Evolutionary conservation across 2,113 vertebrate genomes (phyloP), one percentile per base, ranked within the genome.

Genomic region (Callorhinus ursinus): DNA sequence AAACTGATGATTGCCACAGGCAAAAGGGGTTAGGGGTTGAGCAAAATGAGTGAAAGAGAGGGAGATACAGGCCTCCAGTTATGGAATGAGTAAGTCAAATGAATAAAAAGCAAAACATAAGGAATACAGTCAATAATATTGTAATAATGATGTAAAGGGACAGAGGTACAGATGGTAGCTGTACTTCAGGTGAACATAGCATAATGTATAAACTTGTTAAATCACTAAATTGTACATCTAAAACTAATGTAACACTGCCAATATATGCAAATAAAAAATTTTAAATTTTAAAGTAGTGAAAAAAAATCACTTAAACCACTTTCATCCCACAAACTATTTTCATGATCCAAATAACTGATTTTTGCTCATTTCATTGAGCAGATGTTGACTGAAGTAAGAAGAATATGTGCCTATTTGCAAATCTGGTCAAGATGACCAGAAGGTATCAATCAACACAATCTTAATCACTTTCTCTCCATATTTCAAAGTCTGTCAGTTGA

Each of bases 351-450:
- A 79, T 72, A 94, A 94, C 65, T 65, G 28, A 12, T 79, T 88
- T 92, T 88, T 97, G 55, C 26, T 59, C 61, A 91, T 92, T 94
- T 94, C 77, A 96, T 24, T 88, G 61, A 88, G 53, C n/a, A 88
- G 69, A 65, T 92, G 79, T 77, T 84, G 92, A 92, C 4, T 88
- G 24, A 91, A 65, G 77, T 83, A 96, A 88, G n/a, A 96, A 94
- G 31, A 96, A 94, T 79, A 79, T 26, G 14, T 88, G 77, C 51
- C 24, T 88, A 16, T 69, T 92, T 88, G 24, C 31, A 83, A 94
- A 84, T 84, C 53, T 65, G 59, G 51, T 90, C 57, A 86, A 81
- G 36, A 67, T 15, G 49, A 46, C 53, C 39, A 76, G 65, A 93
- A 87, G 16, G 28, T 26, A 90, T 53, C 61, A 53, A 63, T 42